Percentiles rank a stretch among this genome's conserved stretches.
phyloP scores from a whole-genome alignment of 1,140 invertebrate genomes.

The Caenorhabditis brenneri region DNA sequence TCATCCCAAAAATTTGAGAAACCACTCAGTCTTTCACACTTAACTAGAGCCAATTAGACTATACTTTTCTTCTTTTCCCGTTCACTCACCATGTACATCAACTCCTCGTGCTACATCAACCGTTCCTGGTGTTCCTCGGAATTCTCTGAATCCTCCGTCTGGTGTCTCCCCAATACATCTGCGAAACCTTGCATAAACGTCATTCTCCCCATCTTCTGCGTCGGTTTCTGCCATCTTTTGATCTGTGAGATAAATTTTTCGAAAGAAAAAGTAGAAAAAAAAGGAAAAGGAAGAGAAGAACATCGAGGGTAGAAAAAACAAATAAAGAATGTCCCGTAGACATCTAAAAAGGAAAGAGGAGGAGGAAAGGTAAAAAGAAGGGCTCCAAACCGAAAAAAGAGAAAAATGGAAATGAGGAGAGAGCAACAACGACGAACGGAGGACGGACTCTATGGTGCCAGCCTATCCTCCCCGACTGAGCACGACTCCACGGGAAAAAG shows the following conservation, averaged over 20 bases:
- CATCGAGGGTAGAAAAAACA: not conserved
- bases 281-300: not conserved
- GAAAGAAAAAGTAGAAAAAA: not conserved
- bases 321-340: not conserved
- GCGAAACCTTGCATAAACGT: not conserved
- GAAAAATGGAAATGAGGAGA: not conserved
- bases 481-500: no score
- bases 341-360: not conserved
- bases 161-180: not conserved
- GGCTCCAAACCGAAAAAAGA: not conserved
- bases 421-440: not conserved
- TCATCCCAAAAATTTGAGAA: no score
- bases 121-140: not conserved
- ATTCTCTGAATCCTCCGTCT: not conserved
- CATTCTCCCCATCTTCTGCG: not conserved
- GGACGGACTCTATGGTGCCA: not conserved
- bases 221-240: not conserved
- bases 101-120: not conserved
- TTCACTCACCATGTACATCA: not conserved
- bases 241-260: not conserved
- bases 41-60: no score
- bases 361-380: not conserved
- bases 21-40: no score
- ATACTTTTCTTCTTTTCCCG: no score
- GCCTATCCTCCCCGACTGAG: no score